phyloP scores from a whole-genome alignment of 1,140 invertebrate genomes.

The Chionoecetes opilio region DNA sequence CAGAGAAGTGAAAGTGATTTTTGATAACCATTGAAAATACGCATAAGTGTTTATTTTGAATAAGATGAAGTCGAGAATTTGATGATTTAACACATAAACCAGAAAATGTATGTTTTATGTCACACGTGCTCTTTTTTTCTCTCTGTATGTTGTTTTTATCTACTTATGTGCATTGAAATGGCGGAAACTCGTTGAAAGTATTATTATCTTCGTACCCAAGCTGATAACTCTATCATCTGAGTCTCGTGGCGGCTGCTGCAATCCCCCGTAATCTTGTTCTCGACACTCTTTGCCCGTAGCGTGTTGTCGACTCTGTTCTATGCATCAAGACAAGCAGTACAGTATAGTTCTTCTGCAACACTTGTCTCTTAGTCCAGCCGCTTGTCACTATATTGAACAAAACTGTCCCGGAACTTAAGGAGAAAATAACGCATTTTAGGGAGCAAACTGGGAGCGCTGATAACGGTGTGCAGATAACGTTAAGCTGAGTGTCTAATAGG shows the following conservation, averaged over 20 bases:
- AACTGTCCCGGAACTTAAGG: background rate
- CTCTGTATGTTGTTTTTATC: background rate
- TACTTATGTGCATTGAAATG: background rate
- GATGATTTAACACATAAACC: background rate
- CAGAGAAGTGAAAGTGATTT: background rate
- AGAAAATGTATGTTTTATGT: background rate
- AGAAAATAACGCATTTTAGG: background rate
- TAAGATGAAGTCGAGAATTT: too few relatives aligned
- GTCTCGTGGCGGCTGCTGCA: background rate
- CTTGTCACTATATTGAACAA: background rate
- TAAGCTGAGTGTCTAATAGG: background rate
- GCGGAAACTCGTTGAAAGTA: background rate
- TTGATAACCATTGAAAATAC: background rate
- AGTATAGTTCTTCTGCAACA: background rate
- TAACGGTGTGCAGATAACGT: background rate
- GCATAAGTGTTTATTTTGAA: background rate
- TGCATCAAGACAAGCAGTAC: background rate
- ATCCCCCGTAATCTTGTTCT: constrained; percentile 9
- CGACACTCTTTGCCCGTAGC: background rate
- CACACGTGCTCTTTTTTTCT: background rate
- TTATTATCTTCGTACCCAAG: constrained; percentile 10
- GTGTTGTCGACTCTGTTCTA: background rate
- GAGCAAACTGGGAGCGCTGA: background rate
- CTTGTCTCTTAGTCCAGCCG: background rate
- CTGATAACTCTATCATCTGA: constrained; percentile 14